Conservation (phyloP, 2,888 invertebrate species). For the Eucera pruinosa region DNA sequence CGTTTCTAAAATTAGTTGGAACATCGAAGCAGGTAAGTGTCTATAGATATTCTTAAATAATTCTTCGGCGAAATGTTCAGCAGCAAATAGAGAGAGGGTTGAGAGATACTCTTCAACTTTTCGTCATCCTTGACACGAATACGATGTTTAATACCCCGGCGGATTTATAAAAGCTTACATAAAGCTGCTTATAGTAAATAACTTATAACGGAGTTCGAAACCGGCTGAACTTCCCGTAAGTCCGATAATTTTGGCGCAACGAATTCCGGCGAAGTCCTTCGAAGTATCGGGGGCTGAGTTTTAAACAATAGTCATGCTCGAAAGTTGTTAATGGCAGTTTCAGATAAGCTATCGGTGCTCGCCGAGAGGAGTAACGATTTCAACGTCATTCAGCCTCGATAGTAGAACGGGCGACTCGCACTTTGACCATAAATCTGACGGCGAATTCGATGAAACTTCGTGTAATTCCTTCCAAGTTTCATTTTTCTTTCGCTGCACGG, state of each 20-base stretch:
- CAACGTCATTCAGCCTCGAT: not conserved
- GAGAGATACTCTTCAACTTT: not conserved
- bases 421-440: not conserved
- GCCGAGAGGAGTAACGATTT: slow-evolving; percentile 9
- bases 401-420: not conserved
- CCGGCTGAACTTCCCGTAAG: slow-evolving; percentile 52
- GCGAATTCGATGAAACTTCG: not conserved
- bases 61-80: not conserved
- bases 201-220: slow-evolving; percentile 54
- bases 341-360: slow-evolving; percentile 17
- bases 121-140: slow-evolving; percentile 22
- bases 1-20: not conserved
- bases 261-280: slow-evolving; percentile 40
- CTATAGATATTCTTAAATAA: not conserved
- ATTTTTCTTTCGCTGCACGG: not conserved
- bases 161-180: slow-evolving; percentile 60
- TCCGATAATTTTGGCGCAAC: slow-evolving; percentile 55
- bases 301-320: slow-evolving; percentile 46
- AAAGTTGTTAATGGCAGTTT: slow-evolving; percentile 44
- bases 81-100: not conserved
- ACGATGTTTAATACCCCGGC: slow-evolving; percentile 49
- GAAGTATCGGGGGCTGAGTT: slow-evolving; percentile 35
- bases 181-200: slow-evolving; percentile 65
- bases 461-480: not conserved
- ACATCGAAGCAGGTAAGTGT: slow-evolving; percentile 18